Evolutionary conservation across 2,113 vertebrate genomes (phyloP).

Genomic region (Clarias batrachus): DNA sequence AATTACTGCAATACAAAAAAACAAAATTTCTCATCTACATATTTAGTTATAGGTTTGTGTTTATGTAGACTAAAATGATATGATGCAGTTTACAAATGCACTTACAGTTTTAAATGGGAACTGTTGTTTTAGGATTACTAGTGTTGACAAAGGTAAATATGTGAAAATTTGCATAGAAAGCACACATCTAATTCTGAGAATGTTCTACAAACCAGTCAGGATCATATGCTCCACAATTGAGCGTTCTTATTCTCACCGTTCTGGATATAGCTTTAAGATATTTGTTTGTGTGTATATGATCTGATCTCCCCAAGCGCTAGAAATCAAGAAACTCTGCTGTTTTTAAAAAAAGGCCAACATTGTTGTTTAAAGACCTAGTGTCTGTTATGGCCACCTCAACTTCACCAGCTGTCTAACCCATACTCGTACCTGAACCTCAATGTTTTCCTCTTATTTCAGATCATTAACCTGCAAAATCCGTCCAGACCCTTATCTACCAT

Average conservation of each 20-base stretch:
- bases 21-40: constrained; percentile 29
- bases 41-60: constrained; percentile 12
- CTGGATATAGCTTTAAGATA: not conserved
- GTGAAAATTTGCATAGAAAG: constrained; percentile 3
- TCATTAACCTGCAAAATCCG: constrained; percentile 32
- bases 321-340: constrained; percentile 2
- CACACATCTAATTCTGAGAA: not conserved
- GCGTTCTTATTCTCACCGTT: not conserved
- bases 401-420: constrained; percentile 45
- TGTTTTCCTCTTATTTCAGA: constrained; percentile 1
- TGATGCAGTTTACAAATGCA: constrained; percentile 1
- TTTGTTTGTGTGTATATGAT: not conserved
- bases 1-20: constrained; percentile 49
- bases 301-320: not conserved
- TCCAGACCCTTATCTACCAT: constrained; percentile 46
- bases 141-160: not conserved
- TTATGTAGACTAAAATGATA: not conserved
- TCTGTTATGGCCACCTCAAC: not conserved
- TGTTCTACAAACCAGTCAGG: not conserved
- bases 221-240: not conserved
- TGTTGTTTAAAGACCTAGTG: not conserved
- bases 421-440: constrained; percentile 5
- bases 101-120: constrained; percentile 9
- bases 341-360: not conserved
- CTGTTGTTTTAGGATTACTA: not conserved